Conservation (phyloP, 92 coral and sea anemone species). For the Zoanthus gigantus region DNA sequence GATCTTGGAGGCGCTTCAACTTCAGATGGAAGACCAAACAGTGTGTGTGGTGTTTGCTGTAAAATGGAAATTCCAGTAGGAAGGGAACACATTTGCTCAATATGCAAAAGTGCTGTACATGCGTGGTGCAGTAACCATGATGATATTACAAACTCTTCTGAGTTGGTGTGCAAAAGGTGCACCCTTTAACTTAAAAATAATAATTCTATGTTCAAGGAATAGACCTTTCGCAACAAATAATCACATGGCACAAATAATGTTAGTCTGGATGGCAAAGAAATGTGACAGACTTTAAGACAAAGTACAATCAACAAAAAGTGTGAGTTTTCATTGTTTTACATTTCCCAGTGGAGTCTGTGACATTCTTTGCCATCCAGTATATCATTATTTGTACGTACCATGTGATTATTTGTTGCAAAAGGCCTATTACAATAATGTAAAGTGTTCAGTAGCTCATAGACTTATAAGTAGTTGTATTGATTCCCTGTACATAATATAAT, state of each 20-base stretch:
- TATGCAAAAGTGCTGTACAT: conserved; percentile 26
- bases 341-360: too few relatives aligned
- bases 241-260: too few relatives aligned
- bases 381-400: too few relatives aligned
- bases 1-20: neutral
- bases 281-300: too few relatives aligned
- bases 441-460: neutral
- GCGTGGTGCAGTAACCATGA: neutral
- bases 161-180: neutral
- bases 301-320: too few relatives aligned
- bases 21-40: conserved; percentile 22
- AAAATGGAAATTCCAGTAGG: neutral
- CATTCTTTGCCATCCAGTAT: too few relatives aligned
- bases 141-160: neutral
- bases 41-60: conserved; percentile 27
- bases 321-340: too few relatives aligned
- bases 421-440: neutral
- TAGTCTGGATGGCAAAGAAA: too few relatives aligned
- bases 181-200: neutral
- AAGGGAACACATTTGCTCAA: neutral
- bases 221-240: too few relatives aligned
- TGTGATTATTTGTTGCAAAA: too few relatives aligned
- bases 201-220: neutral
- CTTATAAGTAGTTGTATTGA: neutral
- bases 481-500: neutral